Evolutionary conservation across 37 sponge, comb jelly and placozoan genomes (phyloP).

Genomic region (Halichondria panicea): DNA sequence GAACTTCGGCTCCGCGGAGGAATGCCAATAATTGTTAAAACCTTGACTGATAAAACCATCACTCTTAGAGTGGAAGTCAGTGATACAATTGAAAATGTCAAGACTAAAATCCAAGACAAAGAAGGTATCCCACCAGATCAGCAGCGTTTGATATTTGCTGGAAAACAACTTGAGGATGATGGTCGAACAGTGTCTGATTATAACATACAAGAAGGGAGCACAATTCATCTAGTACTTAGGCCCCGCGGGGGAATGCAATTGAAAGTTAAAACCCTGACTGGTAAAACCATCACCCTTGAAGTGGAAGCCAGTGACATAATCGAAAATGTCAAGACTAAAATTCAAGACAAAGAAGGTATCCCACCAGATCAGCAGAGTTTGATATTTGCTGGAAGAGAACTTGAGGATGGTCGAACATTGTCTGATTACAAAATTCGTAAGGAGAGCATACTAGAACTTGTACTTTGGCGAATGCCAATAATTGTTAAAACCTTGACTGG

Average conservation of each 20-base stretch:
- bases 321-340: constrained; percentile 70
- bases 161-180: constrained; percentile 85
- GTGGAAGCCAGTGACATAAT: constrained; percentile 82
- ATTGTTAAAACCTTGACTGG: constrained; percentile 23
- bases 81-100: constrained; percentile 92
- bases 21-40: constrained; percentile 37
- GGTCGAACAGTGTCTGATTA: constrained; percentile 61
- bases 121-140: constrained; percentile 93
- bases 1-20: constrained; percentile 19
- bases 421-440: constrained; percentile 63
- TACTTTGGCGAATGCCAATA: constrained; percentile 29
- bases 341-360: constrained; percentile 94
- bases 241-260: constrained; percentile 85
- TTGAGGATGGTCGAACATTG: constrained; percentile 82
- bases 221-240: constrained; percentile 75
- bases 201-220: constrained; percentile 84
- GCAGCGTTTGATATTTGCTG: constrained; percentile 87
- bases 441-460: constrained; percentile 55
- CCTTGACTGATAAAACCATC: constrained; percentile 15
- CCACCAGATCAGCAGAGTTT: constrained; percentile 93
- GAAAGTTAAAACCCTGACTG: constrained; percentile 90
- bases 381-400: constrained; percentile 67
- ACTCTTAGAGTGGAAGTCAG: background rate
- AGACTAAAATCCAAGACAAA: constrained; percentile 91
- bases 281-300: constrained; percentile 92